A percentile compares a stretch with the other conserved stretches of the same genome.
Conservation (phyloP, 2,113 vertebrate species). For the Boulengeromyrus knoepffleri region DNA sequence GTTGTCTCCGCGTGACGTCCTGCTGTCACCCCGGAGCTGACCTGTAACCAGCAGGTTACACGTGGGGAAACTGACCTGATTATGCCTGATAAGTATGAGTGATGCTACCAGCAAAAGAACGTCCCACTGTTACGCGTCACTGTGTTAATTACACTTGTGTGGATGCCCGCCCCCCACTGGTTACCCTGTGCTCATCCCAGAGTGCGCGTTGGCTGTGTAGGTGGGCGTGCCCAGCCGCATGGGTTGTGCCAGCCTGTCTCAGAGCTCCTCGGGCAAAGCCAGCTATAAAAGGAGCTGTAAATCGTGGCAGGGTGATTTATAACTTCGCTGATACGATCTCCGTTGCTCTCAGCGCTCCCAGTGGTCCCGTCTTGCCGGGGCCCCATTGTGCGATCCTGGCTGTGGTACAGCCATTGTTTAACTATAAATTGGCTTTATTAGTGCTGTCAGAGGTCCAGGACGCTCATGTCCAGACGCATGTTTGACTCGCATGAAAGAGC, state of each 20-base stretch:
- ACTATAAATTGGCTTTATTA: slow-evolving; percentile 6
- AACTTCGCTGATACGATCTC: neutral
- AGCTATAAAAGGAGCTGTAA: neutral
- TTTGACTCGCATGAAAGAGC: neutral
- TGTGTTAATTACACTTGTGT: neutral
- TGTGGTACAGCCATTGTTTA: neutral
- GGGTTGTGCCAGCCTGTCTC: neutral
- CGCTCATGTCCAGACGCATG: neutral
- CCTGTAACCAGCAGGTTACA: neutral
- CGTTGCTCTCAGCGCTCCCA: neutral
- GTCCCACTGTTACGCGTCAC: neutral
- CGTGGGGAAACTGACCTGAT: neutral
- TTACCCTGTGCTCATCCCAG: neutral
- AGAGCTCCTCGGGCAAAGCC: neutral
- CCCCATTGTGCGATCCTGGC: slow-evolving; percentile 2
- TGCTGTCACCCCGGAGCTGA: neutral
- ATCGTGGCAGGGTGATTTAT: neutral
- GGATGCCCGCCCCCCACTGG: neutral
- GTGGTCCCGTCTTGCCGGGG: neutral
- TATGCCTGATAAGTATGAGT: neutral
- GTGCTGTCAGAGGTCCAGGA: neutral
- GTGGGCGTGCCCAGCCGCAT: neutral
- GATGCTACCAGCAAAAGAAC: neutral
- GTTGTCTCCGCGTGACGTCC: neutral
- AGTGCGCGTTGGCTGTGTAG: neutral